Conservation (phyloP, 2,113 vertebrate species). For the Cygnus buccinator region DNA sequence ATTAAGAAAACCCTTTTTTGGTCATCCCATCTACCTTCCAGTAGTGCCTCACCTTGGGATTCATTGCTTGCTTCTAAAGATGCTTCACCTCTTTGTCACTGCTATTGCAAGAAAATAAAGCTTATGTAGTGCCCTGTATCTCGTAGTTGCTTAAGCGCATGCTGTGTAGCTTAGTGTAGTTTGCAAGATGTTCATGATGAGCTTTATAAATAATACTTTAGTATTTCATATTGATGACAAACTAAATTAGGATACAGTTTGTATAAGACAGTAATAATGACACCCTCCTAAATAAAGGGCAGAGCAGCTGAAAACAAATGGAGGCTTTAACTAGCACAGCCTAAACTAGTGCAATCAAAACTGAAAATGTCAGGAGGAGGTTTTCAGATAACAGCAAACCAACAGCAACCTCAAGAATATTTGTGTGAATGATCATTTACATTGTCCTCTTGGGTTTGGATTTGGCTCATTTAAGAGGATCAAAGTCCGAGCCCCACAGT, state of each 20-base stretch:
- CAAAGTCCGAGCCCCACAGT: neutral
- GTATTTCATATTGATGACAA: neutral
- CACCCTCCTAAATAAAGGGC: neutral
- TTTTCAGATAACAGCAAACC: neutral
- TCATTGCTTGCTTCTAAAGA: accelerated
- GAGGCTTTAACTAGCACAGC: neutral
- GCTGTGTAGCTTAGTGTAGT: neutral
- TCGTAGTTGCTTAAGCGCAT: neutral
- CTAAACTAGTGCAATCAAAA: neutral
- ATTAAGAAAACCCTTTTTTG: neutral
- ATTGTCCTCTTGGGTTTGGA: accelerated
- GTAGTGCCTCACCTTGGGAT: neutral
- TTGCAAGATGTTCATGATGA: neutral
- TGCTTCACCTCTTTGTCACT: neutral
- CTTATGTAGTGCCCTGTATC: accelerated
- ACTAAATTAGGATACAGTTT: neutral
- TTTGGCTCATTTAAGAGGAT: neutral
- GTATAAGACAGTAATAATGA: neutral
- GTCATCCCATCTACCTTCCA: neutral
- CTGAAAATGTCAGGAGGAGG: neutral
- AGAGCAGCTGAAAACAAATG: neutral
- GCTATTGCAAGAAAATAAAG: neutral
- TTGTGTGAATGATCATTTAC: neutral
- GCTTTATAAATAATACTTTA: neutral
- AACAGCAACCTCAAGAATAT: neutral